Base-by-base conservation (phyloP, 1,140 invertebrate species). In the Pseudomyrmex gracilis region DNA sequence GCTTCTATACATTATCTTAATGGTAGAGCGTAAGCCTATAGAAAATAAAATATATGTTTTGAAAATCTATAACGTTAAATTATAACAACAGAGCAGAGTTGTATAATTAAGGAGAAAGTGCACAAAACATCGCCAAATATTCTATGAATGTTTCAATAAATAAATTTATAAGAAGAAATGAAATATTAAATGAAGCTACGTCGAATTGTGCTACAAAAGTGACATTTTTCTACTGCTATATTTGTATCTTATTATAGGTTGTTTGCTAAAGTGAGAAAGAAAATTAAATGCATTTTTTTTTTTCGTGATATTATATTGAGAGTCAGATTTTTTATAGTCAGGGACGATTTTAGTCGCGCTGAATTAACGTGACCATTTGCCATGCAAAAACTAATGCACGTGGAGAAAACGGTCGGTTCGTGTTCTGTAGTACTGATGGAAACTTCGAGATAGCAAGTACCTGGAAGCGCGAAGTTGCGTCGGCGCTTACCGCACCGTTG, bases 401-500 rank as follows among this genome's bases (percentile, higher is more conserved):
- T 17, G 60, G 82, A 57, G 55, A 58, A 82, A 83, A 45, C 43
- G 34, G 43, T 20, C 15, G 34, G 10, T 17, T n/a, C 17, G 47
- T 12, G 17, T 24, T 77, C 58, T 49, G 61, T 70, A 15, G 20
- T 47, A 51, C 53, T 7, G 76, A 80, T 80, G 3, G 60, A 55
- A 58, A 47, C 57, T 43, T 24, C 77, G 22, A 63, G 64, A 76
- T 78, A 68, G 45, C 43, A 20, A 3, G 10, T 47, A n/a, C n/a
- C 76, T 66, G 43, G 17, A 53, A 63, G 80, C 55, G 60, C 73
- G 55, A 82, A 58, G 22, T 34, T 82, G 87, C 87, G 87, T 88
- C 87, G 87, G 87, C 87, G 86, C 86, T 58, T 12, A 49, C n/a
- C 20, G 58, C 68, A 67, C 51, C 55, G 17, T 55, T 57, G 67